Base-by-base conservation (phyloP, 53 echinoderm and acorn worm genomes). In the Patiria pectinifera region DNA sequence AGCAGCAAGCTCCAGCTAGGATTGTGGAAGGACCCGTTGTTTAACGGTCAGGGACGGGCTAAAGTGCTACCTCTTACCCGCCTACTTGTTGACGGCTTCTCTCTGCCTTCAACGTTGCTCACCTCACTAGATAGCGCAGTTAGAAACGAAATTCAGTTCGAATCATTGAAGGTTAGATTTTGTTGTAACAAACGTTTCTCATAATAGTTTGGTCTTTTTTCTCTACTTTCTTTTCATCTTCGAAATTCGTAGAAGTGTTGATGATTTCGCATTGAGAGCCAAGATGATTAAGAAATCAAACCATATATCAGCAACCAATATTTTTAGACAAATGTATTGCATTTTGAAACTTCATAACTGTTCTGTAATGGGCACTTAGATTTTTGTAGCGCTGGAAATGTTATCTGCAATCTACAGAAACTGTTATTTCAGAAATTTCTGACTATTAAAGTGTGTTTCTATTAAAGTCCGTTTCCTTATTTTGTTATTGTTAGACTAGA, bases 11-110 rank as follows among this genome's bases (percentile, higher is more conserved):
- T 24, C 26, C 11, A 35, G 35, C 16, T 78, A 9, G 45, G 78
- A 14, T 43, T 78, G 45, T 78, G 78, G 78, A 78, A 78, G 78
- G 78, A 78, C 78, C 78, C 78, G 45, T 5, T 78, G 78, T 78
- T 35, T 35, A 78, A 43, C 43, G 45, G 78, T 35, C 25, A 35
- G 6, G 43, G 26, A 35, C 78, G 35, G 26, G 6, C 78, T 18
- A 70, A 4, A 18, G 18, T 16, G 70, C 19, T 18, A 18, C 4
- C 19, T 13, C 18, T 15, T 4, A 21, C 16, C 70, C 70, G 21
- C 16, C 78, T 78, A 7, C 6, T 45, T 14, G 44, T 78, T 26
- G 78, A 78, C 15, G 78, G 78, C 25, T 78, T 78, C 78, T 7
- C 44, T 9, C 12, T 78, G 15, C 78, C 78, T 35, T 26, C 43